Base-by-base conservation (phyloP, 2,113 vertebrate species). In the Willisornis vidua region DNA sequence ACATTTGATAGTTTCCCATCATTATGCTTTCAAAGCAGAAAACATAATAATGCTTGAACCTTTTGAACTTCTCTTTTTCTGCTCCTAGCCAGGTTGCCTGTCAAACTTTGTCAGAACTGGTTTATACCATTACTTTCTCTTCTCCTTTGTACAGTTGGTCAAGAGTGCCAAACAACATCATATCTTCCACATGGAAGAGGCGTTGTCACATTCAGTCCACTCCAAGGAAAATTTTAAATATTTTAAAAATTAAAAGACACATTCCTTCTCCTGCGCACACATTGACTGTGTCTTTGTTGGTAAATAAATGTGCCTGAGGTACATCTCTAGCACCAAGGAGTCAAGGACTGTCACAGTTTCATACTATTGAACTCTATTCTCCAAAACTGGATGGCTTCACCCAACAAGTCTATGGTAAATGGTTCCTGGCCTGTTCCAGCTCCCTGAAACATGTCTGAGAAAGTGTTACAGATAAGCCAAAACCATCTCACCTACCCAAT, bases 401-500 rank as follows among this genome's bases (percentile, higher is more conserved):
- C 14, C 37, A 71, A 26, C 17, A 11, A 58, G 31, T 33, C 18
- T 61, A 14, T 62, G 19, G 14, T 45, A 18, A 76, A 48, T 3
- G 1, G 10, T 43, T 82, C 61, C 35, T 51, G 39, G 35, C 9
- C 25, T 78, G 8, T 51, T 63, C 19, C 20, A 51, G 1, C 4
- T 66, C 46, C 33, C 26, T 37, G 22, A 75, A 28, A 33, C 3
- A 5, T 31, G 3, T 54, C 35, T 48, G 45, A 83, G 20, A 37
- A 66, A 49, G 37, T 22, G 10, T 59, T 39, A 90, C 18, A 63
- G 13, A 24, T 52, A 72, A 72, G 19, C 5, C 35, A 52, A 90
- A 93, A 57, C 3, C 3, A 0, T 14, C 58, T 26, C 33, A 41
- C 18, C 6, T 52, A 13, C n/a, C 2, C 11, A 48, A 10, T 6